phyloP scores from a whole-genome alignment of 1,140 invertebrate genomes.

The Drosophila eugracilis region DNA sequence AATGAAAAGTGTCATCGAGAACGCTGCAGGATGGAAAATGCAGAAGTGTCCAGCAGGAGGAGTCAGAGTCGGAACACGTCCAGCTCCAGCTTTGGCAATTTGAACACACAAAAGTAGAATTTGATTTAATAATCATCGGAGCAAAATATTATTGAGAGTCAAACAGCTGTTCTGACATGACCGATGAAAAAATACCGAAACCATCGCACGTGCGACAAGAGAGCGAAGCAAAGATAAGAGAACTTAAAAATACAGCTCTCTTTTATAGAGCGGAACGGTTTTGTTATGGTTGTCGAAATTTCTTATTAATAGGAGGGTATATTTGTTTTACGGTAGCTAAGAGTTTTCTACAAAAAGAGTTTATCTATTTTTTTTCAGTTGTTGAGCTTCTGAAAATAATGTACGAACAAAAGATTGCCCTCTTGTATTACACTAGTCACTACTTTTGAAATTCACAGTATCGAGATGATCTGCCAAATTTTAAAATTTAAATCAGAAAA shows the following conservation, averaged over 20 bases:
- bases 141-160: conserved; percentile 18
- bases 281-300: not conserved
- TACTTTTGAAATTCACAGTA: too few species aligned
- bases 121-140: conserved; percentile 15
- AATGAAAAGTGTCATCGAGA: not conserved
- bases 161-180: conserved; percentile 34
- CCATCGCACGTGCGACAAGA: conserved; percentile 7
- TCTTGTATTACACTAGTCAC: too few species aligned
- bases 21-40: conserved; percentile 1
- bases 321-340: not conserved
- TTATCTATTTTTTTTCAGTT: too few species aligned
- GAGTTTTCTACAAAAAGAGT: too few species aligned
- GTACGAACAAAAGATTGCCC: too few species aligned
- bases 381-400: too few species aligned
- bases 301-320: not conserved
- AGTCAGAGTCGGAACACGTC: conserved; percentile 10
- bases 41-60: conserved; percentile 1
- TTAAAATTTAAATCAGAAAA: too few species aligned
- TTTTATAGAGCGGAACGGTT: not conserved
- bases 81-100: conserved; percentile 37
- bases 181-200: conserved; percentile 5
- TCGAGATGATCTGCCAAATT: too few species aligned
- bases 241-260: not conserved
- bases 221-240: conserved; percentile 3
- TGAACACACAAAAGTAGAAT: conserved; percentile 17